Evolutionary conservation across 1,140 invertebrate genomes (phyloP), one percentile per base, ranked within the genome.

Genomic region (Adelges cooleyi): DNA sequence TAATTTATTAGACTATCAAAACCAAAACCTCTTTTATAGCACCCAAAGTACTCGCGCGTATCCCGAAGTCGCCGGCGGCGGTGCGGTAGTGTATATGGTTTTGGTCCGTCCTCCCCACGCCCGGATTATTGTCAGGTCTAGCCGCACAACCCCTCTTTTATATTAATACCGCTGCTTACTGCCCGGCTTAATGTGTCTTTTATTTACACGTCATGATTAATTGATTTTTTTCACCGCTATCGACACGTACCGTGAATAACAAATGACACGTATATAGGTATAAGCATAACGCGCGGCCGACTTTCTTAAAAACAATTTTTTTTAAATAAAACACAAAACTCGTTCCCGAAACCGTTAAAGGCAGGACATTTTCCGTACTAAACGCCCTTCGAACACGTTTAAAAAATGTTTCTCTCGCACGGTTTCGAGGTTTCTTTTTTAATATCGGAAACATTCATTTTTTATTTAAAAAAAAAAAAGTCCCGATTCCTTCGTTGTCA

Each of bases 1-100:
- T 62, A 62, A 62, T 62, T 62, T 62, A 62, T 62, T 62, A 62
- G 56, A 62, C 56, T 48, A 62, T 62, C 56, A 62, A 62, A 62
- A 62, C 56, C 56, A 62, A 62, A 62, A 62, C 56, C 56, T 62
- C 56, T 62, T 62, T 62, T 62, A 62, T 48, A 29, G 56, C 20
- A 42, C 56, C n/a, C 38, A 62, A 48, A 62, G 44, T 20, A 46
- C 56, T 48, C 38, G 53, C 53, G 36, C n/a, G n/a, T n/a, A n/a
- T 54, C 54, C 54, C 54, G 29, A 48, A 62, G 56, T 62, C 56
- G 40, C 56, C 17, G 42, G 42, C 27, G 56, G 29, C 17, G 54
- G 38, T 44, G 13, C 15, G n/a, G 13, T 15, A 2, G n/a, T 17
- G 15, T n/a, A n/a, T n/a, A n/a, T n/a, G n/a, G n/a, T n/a, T n/a